Conservation (phyloP, 2,113 vertebrate genomes). For the Falco punctatus region DNA sequence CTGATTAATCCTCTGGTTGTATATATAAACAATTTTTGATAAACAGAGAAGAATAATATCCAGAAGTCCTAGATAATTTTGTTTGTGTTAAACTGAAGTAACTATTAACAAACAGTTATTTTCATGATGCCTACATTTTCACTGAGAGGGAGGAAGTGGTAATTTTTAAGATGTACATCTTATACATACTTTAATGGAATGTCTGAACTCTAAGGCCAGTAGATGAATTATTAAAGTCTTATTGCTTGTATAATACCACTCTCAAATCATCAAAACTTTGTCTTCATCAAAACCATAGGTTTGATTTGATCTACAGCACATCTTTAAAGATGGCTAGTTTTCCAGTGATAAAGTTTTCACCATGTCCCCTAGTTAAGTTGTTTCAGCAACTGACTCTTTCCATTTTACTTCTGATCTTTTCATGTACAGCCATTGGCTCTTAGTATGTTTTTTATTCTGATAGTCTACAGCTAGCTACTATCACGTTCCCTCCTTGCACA, state of each 20-base stretch:
- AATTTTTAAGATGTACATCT: not conserved
- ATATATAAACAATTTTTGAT: not conserved
- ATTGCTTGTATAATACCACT: not conserved
- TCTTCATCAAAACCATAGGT: not conserved
- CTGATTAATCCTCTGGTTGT: not conserved
- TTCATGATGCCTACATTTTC: not conserved
- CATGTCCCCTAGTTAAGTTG: not conserved
- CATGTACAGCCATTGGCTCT: not conserved
- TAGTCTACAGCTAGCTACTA: not conserved
- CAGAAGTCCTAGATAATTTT: not conserved
- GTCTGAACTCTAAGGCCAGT: not conserved
- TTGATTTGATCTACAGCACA: not conserved
- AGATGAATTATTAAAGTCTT: not conserved
- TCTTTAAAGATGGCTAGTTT: not conserved
- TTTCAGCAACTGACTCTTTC: not conserved
- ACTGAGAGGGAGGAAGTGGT: not conserved
- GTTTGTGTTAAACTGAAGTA: not conserved
- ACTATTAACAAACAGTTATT: not conserved
- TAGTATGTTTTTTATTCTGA: not conserved
- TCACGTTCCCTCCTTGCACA: not conserved
- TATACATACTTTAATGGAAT: not conserved
- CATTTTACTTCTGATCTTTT: not conserved
- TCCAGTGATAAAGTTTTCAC: not conserved
- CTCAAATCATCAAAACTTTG: not conserved
- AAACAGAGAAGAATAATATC: not conserved